A percentile compares a stretch with the other conserved stretches of the same genome.
Evolutionary conservation across 2,888 invertebrate species (phyloP).

Genomic region (Amblyjoppa proteus): DNA sequence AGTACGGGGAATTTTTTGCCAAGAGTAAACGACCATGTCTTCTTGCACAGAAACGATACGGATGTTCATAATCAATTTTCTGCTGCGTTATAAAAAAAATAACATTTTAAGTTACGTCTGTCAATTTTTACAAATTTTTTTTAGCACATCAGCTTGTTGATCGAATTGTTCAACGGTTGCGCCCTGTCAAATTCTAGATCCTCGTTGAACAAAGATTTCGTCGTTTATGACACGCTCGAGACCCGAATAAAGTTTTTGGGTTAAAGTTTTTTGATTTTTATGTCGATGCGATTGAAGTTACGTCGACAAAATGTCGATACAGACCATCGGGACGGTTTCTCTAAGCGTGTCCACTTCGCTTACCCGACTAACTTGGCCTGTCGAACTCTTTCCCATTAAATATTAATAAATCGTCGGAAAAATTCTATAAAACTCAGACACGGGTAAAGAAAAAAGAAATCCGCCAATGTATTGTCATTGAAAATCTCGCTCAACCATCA

Average conservation of each 20-base stretch:
- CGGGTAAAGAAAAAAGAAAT: neutral
- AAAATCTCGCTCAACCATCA: neutral
- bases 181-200: neutral
- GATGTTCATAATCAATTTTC: too few relatives aligned
- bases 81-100: too few relatives aligned
- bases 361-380: too few relatives aligned
- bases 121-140: neutral
- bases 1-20: neutral
- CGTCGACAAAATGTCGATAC: neutral
- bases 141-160: too few relatives aligned
- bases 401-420: too few relatives aligned
- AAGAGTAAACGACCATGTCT: too few relatives aligned
- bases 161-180: neutral
- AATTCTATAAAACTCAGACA: too few relatives aligned
- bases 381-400: too few relatives aligned
- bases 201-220: neutral
- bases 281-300: constrained; percentile 35
- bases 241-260: constrained; percentile 25
- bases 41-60: too few relatives aligned
- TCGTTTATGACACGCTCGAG: constrained; percentile 2
- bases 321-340: neutral
- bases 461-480: neutral
- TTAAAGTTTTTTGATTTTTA: constrained; percentile 33
- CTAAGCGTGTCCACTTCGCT: neutral
- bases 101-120: too few relatives aligned